Evolutionary conservation across 2,113 vertebrate species (phyloP).

Genomic region (Rhinopomastus cyanomelas): DNA sequence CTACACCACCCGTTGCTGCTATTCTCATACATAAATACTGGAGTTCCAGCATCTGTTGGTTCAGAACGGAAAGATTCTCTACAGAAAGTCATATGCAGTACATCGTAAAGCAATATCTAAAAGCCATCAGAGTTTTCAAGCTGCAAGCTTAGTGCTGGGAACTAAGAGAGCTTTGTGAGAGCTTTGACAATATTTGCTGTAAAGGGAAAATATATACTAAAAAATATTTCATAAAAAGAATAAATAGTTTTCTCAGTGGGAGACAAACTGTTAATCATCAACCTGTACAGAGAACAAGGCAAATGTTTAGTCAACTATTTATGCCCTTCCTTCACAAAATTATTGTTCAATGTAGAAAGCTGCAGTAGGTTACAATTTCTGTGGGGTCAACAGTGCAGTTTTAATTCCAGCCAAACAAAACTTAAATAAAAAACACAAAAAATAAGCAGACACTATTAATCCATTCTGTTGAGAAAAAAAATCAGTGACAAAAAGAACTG

Average conservation of each 20-base stretch:
- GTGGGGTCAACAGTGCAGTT: not conserved
- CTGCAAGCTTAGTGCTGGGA: not conserved
- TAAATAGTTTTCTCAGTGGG: not conserved
- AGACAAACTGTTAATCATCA: not conserved
- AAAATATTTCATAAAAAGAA: not conserved
- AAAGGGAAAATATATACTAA: not conserved
- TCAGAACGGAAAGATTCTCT: not conserved
- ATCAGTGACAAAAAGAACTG: not conserved
- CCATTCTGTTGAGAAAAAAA: not conserved
- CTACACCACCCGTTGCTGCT: not conserved
- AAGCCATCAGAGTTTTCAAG: not conserved
- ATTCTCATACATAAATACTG: not conserved
- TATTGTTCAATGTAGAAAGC: not conserved
- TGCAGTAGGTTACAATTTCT: not conserved
- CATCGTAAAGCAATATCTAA: not conserved
- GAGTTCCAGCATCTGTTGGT: not conserved
- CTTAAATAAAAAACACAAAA: not conserved
- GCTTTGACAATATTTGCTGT: not conserved
- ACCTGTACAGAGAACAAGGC: not conserved
- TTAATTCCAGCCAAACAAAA: not conserved
- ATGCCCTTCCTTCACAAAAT: not conserved
- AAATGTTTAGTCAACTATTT: not conserved
- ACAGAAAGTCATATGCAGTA: not conserved
- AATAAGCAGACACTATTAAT: not conserved
- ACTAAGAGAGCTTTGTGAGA: not conserved